Evolutionary conservation across 2,888 invertebrate genomes (phyloP), one percentile per base, ranked within the genome.

Genomic region (Reticulitermes lucifugus): DNA sequence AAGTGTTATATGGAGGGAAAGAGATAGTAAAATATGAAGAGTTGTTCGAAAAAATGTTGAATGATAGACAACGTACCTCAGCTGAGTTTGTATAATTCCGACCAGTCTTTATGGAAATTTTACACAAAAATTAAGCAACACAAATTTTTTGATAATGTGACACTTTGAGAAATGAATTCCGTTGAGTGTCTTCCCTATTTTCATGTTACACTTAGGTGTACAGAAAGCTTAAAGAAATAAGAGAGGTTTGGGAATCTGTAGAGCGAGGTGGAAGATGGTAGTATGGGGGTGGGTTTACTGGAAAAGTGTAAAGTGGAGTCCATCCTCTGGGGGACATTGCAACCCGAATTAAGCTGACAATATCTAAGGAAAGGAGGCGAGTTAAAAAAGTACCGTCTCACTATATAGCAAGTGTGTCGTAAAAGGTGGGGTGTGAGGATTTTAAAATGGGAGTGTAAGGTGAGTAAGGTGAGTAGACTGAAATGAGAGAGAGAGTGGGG

Each of bases 271-370:
- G 9, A 65, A 65, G 25, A 65, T n/a, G 65, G 25, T 5, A n/a
- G 4, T 25, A 7, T 25, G 25, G n/a, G 73, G 2, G 21, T 73
- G 12, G 22, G 73, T 73, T 73, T 73, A 73, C n/a, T 71, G 5
- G 71, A 71, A 35, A 71, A 25, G 73, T 73, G 41, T 41, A 73
- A 41, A 73, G 73, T 73, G 73, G 41, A 21, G 41, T 14, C 41
- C 35, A 21, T 73, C 73, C 35, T 29, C 21, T 21, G 73, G 41
- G 73, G 25, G 41, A 21, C 73, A 73, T 73, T 41, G 41, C 73
- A 41, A 41, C 29, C 73, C 73, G 73, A 73, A 73, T 73, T 73
- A 73, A 73, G 73, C 41, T 73, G 73, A 73, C 73, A 73, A 73
- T 73, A 73, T 73, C 73, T 41, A 35, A 41, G 7, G 41, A 73